Evolutionary conservation across 2,888 invertebrate genomes (phyloP), one percentile per base, ranked within the genome.

Genomic region (Ophion ellenae): DNA sequence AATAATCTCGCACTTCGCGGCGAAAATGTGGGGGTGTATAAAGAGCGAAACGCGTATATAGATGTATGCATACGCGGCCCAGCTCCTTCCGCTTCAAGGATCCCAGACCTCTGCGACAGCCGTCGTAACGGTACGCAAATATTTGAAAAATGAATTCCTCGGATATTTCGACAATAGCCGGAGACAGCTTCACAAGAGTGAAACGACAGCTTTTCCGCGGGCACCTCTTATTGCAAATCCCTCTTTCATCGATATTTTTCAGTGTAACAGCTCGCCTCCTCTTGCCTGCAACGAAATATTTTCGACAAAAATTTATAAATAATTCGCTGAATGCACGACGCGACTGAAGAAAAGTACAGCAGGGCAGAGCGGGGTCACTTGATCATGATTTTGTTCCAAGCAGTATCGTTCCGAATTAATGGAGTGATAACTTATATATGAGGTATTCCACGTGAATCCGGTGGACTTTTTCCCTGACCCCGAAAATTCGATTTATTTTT

Each of bases 121-220:
- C 71, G 17, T 11, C 83, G 67, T 74, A 24, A 47, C 53, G 74
- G 57, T 78, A 40, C 73, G 47, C 67, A 36, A 76, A 59, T 66
- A 75, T 57, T 73, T 67, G 78, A 78, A 76, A 85, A 78, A 78
- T 81, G 63, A 70, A 81, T 85, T 78, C 47, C 63, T 59, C 45
- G 63, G 57, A 77, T 81, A 81, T 77, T 84, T 74, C 67, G 53
- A 81, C 77, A 73, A 84, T 77, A 69, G 71, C 24, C 53, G 24
- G 73, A 74, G 70, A 67, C 7, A 63, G 61, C 69, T 57, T 70
- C 67, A 40, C 45, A 6, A 11, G 66, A 36, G 24, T 40, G 24
- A 28, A 53, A 28, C 20, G 28, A 28, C 4, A n/a, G 32, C 28
- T 20, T 73, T 73, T 73, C 73, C 57, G 7, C 36, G 36, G 1